A percentile compares a stretch with the other conserved stretches of the same genome.
Evolutionary conservation across 2,888 invertebrate species (phyloP).

Genomic region (Brachylomia viminalis): DNA sequence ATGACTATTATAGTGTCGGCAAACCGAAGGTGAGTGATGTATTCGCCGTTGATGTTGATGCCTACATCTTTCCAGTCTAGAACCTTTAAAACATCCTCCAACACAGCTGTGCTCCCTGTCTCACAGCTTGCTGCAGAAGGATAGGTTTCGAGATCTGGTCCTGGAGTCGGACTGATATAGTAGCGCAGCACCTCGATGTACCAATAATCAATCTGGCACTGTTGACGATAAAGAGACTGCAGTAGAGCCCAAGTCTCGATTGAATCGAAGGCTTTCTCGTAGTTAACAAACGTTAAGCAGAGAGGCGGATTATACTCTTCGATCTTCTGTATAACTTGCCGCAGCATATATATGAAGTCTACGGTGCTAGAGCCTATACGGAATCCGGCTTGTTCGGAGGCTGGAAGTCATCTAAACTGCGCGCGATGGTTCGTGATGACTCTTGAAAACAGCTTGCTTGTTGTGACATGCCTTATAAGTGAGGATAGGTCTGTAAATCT

Average conservation of each 20-base stretch:
- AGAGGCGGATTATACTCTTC: neutral
- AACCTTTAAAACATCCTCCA: neutral
- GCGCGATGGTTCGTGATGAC: no score
- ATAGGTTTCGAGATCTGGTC: neutral
- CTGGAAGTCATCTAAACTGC: no score
- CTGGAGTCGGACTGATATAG: neutral
- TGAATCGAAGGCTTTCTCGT: neutral
- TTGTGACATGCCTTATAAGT: no score
- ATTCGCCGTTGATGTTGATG: no score
- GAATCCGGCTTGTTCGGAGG: no score
- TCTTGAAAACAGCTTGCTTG: no score
- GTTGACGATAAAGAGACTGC: neutral
- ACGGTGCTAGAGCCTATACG: no score
- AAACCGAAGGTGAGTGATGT: no score
- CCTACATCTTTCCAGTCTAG: no score
- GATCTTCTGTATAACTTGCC: neutral
- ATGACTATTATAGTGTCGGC: no score
- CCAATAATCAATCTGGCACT: neutral
- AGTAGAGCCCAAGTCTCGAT: neutral
- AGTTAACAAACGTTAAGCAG: neutral
- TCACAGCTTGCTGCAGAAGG: neutral
- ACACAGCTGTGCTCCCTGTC: neutral
- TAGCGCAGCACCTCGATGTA: neutral
- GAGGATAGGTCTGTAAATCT: no score
- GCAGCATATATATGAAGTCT: no score